Evolutionary conservation across 2,797 vertebrate species (phyloP), one percentile per base, ranked within the genome.

Genomic region (Astyanax mexicanus): DNA sequence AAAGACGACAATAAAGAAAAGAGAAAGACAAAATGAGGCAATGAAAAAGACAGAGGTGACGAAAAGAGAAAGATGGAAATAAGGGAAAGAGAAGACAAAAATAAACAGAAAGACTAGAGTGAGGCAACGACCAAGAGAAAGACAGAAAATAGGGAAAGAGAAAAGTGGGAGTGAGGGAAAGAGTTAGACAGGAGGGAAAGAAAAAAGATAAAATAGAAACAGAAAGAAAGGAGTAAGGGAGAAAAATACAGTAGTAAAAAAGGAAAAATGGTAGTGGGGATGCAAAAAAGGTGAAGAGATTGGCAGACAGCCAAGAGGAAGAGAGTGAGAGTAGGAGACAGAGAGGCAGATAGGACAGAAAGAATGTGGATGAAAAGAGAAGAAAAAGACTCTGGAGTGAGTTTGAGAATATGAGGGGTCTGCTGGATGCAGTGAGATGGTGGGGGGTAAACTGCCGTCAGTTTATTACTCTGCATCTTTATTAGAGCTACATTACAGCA

Each of bases 401-500:
- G 19, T 42, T 23, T 44, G 45, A 54, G 15, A 61, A 15, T 54
- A 52, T 5, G 37, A 55, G 27, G 49, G 47, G 49, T 6, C 4
- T 17, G 47, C 9, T 23, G 19, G 4, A 3, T 52, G 12, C 42
- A 27, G n/a, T 27, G 74, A 64, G 25, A 51, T 17, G 15, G 19
- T 10, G 2, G 40, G 60, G 13, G 23, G 8, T 19, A n/a, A 15
- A 72, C 23, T 37, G 47, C 44, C 29, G 38, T 35, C 25, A 67
- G 44, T 58, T 61, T 51, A 32, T 57, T 47, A 15, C n/a, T 27
- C n/a, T 52, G 35, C 25, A 8, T 68, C 32, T 58, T 51, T 55
- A 71, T 78, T 40, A 27, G 52, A 4, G 44, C 19, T 65, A 40
- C 62, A 54, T 8, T 17, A 40, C 54, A 25, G 23, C 47, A 55